A percentile compares a stretch with the other conserved stretches of the same genome.
Evolutionary conservation across 2,888 invertebrate species (phyloP).

Genomic region (Unio pictorum): DNA sequence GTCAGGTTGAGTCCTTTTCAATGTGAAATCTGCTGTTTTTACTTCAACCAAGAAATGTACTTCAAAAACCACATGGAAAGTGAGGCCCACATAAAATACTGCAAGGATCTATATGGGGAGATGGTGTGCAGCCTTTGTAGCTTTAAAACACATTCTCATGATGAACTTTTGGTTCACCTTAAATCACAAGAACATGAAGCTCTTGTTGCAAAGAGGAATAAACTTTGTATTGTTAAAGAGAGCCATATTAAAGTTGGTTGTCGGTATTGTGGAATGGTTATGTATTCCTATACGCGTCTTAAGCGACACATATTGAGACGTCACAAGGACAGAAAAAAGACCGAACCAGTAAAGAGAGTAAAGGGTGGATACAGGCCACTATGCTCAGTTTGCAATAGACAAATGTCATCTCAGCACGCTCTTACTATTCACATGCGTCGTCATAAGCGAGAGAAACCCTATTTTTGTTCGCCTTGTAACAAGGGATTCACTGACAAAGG

Average conservation of each 20-base stretch:
- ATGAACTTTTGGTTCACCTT: conserved; percentile 58
- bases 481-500: conserved; percentile 29
- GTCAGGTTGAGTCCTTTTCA: conserved; percentile 88
- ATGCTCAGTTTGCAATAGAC: conserved; percentile 41
- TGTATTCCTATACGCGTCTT: conserved; percentile 55
- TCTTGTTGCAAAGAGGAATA: conserved; percentile 28
- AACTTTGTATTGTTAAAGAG: conserved; percentile 62
- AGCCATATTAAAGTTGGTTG: conserved; percentile 57
- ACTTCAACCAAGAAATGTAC: conserved; percentile 81
- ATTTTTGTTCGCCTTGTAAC: conserved; percentile 29
- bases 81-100: conserved; percentile 47
- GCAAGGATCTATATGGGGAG: conserved; percentile 54
- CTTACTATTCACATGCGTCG: conserved; percentile 28
- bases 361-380: conserved; percentile 32
- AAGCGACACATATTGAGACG: conserved; percentile 50
- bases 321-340: conserved; percentile 43
- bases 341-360: conserved; percentile 26
- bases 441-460: conserved; percentile 34
- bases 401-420: conserved; percentile 31
- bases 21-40: conserved; percentile 88
- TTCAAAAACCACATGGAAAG: conserved; percentile 74
- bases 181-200: conserved; percentile 41
- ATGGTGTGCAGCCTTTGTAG: conserved; percentile 64
- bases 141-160: conserved; percentile 44
- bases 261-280: conserved; percentile 55